Evolutionary conservation across 2,113 vertebrate genomes (phyloP).

Genomic region (Neoarius graeffei): DNA sequence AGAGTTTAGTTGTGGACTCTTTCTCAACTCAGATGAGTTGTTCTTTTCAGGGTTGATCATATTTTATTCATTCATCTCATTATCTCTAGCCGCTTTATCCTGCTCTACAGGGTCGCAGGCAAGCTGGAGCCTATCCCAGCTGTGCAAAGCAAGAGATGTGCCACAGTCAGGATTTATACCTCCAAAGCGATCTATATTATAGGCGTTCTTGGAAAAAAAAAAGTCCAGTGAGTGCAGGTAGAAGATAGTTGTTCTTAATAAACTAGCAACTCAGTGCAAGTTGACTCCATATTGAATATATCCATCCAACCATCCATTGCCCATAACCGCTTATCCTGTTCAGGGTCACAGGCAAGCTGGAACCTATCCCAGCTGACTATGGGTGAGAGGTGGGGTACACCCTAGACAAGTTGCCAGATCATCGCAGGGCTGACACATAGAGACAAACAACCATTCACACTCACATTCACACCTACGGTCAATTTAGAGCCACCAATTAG

Average conservation of each 20-base stretch:
- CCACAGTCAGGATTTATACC: neutral
- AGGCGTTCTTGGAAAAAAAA: neutral
- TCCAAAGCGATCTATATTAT: neutral
- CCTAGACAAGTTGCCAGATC: no score
- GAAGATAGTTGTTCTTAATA: neutral
- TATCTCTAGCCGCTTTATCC: no score
- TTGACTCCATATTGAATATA: neutral
- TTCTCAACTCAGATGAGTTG: neutral
- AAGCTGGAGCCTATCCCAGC: neutral
- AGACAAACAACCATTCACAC: no score
- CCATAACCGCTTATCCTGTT: no score
- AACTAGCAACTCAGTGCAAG: neutral
- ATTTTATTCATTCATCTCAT: neutral
- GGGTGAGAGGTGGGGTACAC: no score
- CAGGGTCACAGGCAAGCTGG: no score
- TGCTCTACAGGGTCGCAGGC: no score
- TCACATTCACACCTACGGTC: no score
- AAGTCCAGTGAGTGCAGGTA: neutral
- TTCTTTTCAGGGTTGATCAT: neutral
- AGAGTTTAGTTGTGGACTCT: neutral
- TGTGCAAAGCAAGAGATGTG: neutral
- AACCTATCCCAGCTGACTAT: no score
- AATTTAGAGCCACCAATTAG: no score
- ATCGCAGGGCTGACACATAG: no score
- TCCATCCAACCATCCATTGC: no score